A percentile compares a stretch with the other conserved stretches of the same genome.
phyloP scores from a whole-genome alignment of 2,797 vertebrate genomes.

The Emydoidea blandingii region DNA sequence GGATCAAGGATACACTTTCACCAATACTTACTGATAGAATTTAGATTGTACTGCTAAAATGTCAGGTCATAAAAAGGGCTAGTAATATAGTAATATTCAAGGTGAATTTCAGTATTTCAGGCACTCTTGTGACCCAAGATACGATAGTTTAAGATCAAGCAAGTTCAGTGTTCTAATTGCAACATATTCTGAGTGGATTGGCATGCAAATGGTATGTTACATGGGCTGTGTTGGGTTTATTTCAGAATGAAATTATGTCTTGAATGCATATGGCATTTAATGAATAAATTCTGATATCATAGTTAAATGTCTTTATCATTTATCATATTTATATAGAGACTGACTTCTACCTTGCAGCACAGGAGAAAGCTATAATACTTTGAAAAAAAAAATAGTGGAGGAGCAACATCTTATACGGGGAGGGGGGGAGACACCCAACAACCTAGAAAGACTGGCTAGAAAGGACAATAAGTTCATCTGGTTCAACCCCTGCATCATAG shows the following conservation, averaged over 20 bases:
- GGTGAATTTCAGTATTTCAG: slow-evolving; percentile 79
- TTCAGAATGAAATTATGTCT: slow-evolving; percentile 57
- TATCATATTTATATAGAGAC: slow-evolving; percentile 18
- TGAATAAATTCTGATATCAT: slow-evolving; percentile 35
- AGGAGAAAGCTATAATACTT: neutral
- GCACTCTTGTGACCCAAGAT: slow-evolving; percentile 56
- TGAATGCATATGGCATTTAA: slow-evolving; percentile 51
- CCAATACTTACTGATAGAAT: slow-evolving; percentile 80
- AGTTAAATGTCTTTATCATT: slow-evolving; percentile 66
- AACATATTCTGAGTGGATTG: slow-evolving; percentile 54
- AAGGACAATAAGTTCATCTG: neutral
- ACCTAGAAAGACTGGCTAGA: neutral
- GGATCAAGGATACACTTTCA: slow-evolving; percentile 83
- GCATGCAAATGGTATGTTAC: slow-evolving; percentile 42
- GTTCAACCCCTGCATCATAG: slow-evolving; percentile 4
- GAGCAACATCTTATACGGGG: neutral
- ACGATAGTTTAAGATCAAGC: slow-evolving; percentile 72
- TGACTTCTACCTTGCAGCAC: neutral
- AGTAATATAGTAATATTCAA: slow-evolving; percentile 78
- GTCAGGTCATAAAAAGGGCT: slow-evolving; percentile 80
- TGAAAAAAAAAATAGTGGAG: neutral
- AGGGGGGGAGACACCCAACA: neutral
- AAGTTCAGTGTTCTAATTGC: slow-evolving; percentile 71
- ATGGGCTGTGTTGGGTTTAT: slow-evolving; percentile 16
- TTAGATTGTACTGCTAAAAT: slow-evolving; percentile 82